Conservation (phyloP, 2,888 invertebrate species). For the Pinctada fucata region DNA sequence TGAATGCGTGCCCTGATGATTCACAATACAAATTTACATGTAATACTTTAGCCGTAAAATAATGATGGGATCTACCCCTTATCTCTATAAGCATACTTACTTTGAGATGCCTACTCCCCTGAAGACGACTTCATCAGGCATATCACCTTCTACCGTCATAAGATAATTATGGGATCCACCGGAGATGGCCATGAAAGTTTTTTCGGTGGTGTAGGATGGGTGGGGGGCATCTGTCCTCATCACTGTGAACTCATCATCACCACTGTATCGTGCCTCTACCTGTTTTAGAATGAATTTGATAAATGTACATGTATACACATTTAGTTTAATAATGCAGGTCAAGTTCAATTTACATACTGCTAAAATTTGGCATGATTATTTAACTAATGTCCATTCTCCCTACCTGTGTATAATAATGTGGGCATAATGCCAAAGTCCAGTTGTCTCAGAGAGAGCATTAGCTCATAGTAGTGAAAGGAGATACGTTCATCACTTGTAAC, state of each 20-base stretch:
- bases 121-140: neutral
- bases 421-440: neutral
- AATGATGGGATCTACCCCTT: too few relatives aligned
- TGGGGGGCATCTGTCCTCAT: neutral
- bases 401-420: neutral
- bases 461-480: neutral
- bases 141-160: neutral
- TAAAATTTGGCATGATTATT: too few relatives aligned
- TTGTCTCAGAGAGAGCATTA: neutral
- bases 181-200: neutral
- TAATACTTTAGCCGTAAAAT: too few relatives aligned
- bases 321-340: too few relatives aligned
- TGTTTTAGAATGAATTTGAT: neutral
- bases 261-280: neutral
- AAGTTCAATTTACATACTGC: too few relatives aligned
- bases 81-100: too few relatives aligned
- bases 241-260: neutral
- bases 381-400: neutral
- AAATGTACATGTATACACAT: too few relatives aligned
- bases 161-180: neutral
- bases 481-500: neutral
- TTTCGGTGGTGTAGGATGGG: neutral
- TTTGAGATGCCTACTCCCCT: neutral
- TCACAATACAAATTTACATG: too few relatives aligned
- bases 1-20: too few relatives aligned